phyloP scores from a whole-genome alignment of 2,113 vertebrate genomes.

The Chaetops frenatus region DNA sequence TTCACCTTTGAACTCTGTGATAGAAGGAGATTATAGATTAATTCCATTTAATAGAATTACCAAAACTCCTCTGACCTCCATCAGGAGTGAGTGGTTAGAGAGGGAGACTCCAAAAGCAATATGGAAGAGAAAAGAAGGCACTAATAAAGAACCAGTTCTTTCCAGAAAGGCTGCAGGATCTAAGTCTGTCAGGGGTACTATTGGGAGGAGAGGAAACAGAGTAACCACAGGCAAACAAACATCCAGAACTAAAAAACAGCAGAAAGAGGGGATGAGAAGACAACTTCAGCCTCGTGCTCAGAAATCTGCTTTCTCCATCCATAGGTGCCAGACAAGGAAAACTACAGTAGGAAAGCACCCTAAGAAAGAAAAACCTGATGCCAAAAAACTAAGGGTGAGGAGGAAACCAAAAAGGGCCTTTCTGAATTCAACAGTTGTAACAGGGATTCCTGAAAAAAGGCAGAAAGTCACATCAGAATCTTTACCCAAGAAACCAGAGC shows the following conservation, averaged over 20 bases:
- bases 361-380: conserved; percentile 49
- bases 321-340: conserved; percentile 39
- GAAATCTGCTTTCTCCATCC: conserved; percentile 45
- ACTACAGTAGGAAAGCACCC: conserved; percentile 36
- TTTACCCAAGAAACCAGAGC: conserved; percentile 16
- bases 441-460: conserved; percentile 21
- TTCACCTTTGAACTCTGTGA: conserved; percentile 42
- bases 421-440: not conserved
- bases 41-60: conserved; percentile 34
- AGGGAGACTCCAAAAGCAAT: conserved; percentile 44
- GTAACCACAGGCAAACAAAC: conserved; percentile 16
- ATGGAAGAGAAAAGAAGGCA: conserved; percentile 49
- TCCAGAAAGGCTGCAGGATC: conserved; percentile 19
- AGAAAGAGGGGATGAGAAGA: conserved; percentile 48
- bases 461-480: not conserved
- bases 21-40: conserved; percentile 26
- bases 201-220: conserved; percentile 12
- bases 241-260: conserved; percentile 49
- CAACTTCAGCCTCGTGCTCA: conserved; percentile 12
- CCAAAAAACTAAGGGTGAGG: conserved; percentile 21
- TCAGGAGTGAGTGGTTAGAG: not conserved
- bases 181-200: not conserved
- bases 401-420: conserved; percentile 27
- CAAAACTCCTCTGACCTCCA: not conserved
- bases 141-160: conserved; percentile 13